Conservation (phyloP, 2,113 vertebrate species). For the Tapirus terrestris region DNA sequence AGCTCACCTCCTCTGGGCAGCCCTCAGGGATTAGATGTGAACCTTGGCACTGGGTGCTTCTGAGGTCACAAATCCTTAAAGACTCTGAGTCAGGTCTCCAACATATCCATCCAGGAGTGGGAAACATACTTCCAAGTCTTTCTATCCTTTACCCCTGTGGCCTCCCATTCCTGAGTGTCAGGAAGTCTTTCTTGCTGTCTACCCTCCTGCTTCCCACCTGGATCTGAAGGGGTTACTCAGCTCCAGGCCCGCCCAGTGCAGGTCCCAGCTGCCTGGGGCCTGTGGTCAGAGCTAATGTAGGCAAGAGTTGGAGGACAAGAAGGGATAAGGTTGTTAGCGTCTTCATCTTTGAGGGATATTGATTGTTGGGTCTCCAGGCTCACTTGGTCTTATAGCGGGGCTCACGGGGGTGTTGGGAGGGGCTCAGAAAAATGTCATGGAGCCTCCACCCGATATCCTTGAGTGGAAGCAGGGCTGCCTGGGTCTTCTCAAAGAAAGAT, state of each 20-base stretch:
- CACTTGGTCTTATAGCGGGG: slow-evolving; percentile 60
- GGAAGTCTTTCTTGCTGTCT: neutral
- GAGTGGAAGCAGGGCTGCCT: neutral
- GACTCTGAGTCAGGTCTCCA: neutral
- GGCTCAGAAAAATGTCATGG: neutral
- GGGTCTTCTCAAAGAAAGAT: neutral
- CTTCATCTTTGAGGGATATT: slow-evolving; percentile 76
- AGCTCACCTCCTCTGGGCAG: neutral
- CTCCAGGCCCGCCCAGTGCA: neutral
- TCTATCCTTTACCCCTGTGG: too few species aligned
- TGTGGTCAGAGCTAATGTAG: slow-evolving; percentile 82
- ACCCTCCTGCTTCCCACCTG: neutral
- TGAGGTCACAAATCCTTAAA: neutral
- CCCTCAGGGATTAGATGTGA: neutral
- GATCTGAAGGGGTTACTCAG: slow-evolving; percentile 76
- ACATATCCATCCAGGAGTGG: neutral
- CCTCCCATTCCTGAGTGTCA: neutral
- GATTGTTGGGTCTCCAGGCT: slow-evolving; percentile 66
- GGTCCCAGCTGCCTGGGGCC: slow-evolving; percentile 74
- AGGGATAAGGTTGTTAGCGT: slow-evolving; percentile 77
- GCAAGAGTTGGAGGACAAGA: slow-evolving; percentile 66
- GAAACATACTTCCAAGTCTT: neutral
- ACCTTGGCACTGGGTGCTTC: neutral
- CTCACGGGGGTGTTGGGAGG: slow-evolving; percentile 43
- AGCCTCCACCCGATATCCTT: neutral